Conservation (phyloP, 1,140 invertebrate genomes). For the Drosophila quadrilineata region DNA sequence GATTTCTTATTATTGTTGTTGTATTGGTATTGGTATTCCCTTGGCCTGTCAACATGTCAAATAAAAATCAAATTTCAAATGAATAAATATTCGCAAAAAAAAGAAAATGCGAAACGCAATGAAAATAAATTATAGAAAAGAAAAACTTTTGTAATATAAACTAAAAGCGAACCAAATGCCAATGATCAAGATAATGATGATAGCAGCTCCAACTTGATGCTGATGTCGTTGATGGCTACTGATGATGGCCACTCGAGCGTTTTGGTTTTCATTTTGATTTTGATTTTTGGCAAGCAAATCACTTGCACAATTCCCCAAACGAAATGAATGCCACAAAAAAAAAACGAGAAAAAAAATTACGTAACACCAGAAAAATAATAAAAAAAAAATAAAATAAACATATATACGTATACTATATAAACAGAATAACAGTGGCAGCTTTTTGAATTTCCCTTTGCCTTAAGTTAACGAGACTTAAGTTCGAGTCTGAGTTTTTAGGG, state of each 20-base stretch:
- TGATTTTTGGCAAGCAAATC: conserved; percentile 58
- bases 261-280: no score
- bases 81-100: conserved; percentile 56
- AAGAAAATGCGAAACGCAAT: conserved; percentile 68
- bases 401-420: conserved; percentile 12
- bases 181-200: conserved; percentile 3
- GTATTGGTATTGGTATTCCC: conserved; percentile 29
- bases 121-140: conserved; percentile 77
- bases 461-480: neutral
- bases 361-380: neutral
- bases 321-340: conserved; percentile 48
- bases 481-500: neutral
- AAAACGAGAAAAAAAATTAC: conserved; percentile 16
- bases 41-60: conserved; percentile 69
- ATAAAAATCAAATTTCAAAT: conserved; percentile 79
- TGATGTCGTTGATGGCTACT: conserved; percentile 12
- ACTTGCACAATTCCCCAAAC: conserved; percentile 56
- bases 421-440: conserved; percentile 29
- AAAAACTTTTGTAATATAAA: conserved; percentile 78
- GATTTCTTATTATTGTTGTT: no score
- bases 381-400: neutral
- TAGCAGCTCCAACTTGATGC: conserved; percentile 1
- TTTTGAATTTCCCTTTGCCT: conserved; percentile 24
- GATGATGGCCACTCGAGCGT: conserved; percentile 42
- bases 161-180: conserved; percentile 38